Evolutionary conservation across 2,113 vertebrate genomes (phyloP).

Genomic region (Alligator sinensis): DNA sequence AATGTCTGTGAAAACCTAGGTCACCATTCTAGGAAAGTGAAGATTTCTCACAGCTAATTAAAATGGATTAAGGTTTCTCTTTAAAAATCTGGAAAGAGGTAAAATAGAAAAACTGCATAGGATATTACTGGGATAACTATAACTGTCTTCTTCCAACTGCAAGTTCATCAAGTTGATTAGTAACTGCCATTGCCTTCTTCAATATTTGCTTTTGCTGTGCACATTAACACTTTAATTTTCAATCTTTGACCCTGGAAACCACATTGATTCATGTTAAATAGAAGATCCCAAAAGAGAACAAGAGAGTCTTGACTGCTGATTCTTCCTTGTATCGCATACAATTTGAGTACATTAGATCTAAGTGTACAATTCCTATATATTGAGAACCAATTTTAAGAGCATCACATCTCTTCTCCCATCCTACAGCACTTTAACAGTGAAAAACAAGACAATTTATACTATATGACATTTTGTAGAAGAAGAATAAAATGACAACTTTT

Average conservation of each 20-base stretch:
- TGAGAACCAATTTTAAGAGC: neutral
- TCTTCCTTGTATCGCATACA: neutral
- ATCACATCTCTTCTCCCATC: neutral
- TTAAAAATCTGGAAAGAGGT: neutral
- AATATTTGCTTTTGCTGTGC: neutral
- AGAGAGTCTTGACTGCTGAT: neutral
- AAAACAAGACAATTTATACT: neutral
- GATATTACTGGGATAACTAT: neutral
- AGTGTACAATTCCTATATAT: neutral
- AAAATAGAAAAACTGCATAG: neutral
- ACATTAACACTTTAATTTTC: neutral
- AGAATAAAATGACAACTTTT: neutral
- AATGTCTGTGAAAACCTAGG: neutral
- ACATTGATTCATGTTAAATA: neutral
- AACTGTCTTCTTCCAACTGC: neutral
- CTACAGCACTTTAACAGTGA: neutral
- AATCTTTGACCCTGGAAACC: neutral
- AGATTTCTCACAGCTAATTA: neutral
- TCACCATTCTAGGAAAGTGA: neutral
- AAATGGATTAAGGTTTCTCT: neutral
- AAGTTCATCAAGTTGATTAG: neutral
- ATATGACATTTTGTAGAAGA: rapidly evolving
- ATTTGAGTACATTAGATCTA: neutral
- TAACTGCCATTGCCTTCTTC: neutral
- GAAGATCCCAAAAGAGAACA: neutral